A percentile compares a stretch with the other conserved stretches of the same genome.
Evolutionary conservation across 2,888 invertebrate species (phyloP).

Genomic region (Hydroisotoma schaefferi): DNA sequence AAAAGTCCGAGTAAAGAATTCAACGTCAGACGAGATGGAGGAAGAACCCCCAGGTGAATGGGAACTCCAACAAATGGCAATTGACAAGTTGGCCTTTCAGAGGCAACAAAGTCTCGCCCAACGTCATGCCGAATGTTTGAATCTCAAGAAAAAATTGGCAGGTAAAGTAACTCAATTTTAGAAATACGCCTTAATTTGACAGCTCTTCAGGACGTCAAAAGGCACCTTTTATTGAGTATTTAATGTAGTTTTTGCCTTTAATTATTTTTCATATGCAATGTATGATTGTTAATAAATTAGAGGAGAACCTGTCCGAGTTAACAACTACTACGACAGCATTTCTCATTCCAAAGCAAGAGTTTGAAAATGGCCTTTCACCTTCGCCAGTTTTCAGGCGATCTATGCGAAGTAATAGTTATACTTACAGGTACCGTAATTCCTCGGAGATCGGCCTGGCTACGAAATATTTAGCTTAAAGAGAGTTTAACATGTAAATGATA

Average conservation of each 20-base stretch:
- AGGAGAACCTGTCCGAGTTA: neutral
- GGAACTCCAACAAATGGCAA: slow-evolving; percentile 27
- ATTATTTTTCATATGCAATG: neutral
- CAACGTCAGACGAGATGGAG: slow-evolving; percentile 16
- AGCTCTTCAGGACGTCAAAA: no score
- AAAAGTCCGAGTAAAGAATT: slow-evolving; percentile 4
- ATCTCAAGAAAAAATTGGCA: slow-evolving; percentile 24
- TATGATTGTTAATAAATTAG: neutral
- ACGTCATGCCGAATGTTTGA: slow-evolving; percentile 21
- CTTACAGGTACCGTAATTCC: no score
- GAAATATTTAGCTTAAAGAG: no score
- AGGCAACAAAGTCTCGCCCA: slow-evolving; percentile 25
- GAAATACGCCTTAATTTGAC: no score
- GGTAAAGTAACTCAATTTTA: no score
- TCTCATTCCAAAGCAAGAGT: neutral
- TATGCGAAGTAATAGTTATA: neutral
- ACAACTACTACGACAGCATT: neutral
- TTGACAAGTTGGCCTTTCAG: slow-evolving; percentile 22
- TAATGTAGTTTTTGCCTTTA: neutral
- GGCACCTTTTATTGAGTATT: neutral
- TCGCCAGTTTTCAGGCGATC: neutral
- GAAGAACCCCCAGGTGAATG: slow-evolving; percentile 11
- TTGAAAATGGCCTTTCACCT: neutral
- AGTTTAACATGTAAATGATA: no score
- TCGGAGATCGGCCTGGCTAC: no score